Base-by-base conservation (phyloP, 2,113 vertebrate genomes). In the Chrysochloris asiatica region DNA sequence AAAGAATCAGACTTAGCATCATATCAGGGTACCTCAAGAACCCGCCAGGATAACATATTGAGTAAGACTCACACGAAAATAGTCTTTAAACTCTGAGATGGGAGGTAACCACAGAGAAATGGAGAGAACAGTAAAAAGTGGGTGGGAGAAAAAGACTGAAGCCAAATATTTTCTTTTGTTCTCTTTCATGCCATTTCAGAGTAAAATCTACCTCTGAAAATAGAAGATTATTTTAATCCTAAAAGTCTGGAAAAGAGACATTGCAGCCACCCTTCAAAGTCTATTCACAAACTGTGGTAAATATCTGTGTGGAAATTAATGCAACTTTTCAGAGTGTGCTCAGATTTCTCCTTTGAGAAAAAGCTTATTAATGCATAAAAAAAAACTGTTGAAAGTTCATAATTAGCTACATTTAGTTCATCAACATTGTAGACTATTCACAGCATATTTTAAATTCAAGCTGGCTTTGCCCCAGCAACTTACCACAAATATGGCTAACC, bases 311-410 rank as follows among this genome's bases (percentile, higher is more conserved):
- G 71, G 19, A 91, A 92, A 78, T 69, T n/a, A n/a, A 7, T 54
- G 33, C 33, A 48, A 59, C 26, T 86, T 72, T 92, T 83, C 83
- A 72, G 0, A 77, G 80, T 45, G 41, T 48, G 45, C 47, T 65
- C 65, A 67, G 48, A 94, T 93, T 89, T 93, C 72, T 81, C 67
- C 81, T 89, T 54, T 52, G 72, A 91, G 56, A 56, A 82, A 56
- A 89, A 82, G 59, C 24, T 86, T 81, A 82, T 81, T 92, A 83
- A 84, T 86, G 77, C 13, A 79, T 43, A 81, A 90, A 93, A 81
- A 90, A 93, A 92, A 67, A 21, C 45, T 94, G 90, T 65, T 82
- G 81, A 91, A 91, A 73, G 38, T 30, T 80, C 4, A 0, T 67
- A 79, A 88, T 75, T 83, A 72, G 48, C 36, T 10, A 67, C 36